Conservation (phyloP, 2,113 vertebrate genomes). For the Ceyx melanurus region DNA sequence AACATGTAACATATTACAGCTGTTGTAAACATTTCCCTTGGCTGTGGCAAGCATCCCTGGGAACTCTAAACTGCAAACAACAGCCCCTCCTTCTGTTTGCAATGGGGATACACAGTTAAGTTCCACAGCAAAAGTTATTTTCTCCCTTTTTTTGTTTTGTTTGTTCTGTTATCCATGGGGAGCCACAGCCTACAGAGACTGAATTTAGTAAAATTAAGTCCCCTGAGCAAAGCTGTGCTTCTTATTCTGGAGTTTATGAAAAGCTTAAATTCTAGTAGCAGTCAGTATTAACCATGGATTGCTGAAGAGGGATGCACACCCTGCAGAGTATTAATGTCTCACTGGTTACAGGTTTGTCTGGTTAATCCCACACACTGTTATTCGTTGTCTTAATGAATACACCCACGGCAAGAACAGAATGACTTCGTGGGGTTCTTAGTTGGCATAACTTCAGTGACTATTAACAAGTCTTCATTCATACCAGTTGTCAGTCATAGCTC, state of each 20-base stretch:
- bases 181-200: not conserved
- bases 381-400: conserved; percentile 18
- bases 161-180: not conserved
- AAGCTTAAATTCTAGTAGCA: not conserved
- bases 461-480: conserved; percentile 24
- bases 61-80: conserved; percentile 28
- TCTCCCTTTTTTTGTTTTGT: not conserved
- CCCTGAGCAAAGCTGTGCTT: not conserved
- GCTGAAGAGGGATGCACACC: conserved; percentile 1
- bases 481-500: not conserved
- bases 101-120: not conserved
- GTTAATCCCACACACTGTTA: conserved; percentile 17
- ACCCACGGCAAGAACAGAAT: not conserved
- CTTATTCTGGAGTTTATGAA: not conserved
- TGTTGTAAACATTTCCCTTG: conserved; percentile 29
- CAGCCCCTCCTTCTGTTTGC: conserved; percentile 60
- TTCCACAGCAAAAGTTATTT: not conserved
- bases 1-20: not conserved
- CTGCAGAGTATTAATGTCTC: not conserved
- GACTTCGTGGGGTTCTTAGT: not conserved
- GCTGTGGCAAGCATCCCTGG: not conserved
- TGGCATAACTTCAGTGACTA: conserved; percentile 22
- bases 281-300: not conserved
- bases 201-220: not conserved
- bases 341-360: conserved; percentile 32